phyloP scores from a whole-genome alignment of 2,888 invertebrate species.

The Panorpa germanica region DNA sequence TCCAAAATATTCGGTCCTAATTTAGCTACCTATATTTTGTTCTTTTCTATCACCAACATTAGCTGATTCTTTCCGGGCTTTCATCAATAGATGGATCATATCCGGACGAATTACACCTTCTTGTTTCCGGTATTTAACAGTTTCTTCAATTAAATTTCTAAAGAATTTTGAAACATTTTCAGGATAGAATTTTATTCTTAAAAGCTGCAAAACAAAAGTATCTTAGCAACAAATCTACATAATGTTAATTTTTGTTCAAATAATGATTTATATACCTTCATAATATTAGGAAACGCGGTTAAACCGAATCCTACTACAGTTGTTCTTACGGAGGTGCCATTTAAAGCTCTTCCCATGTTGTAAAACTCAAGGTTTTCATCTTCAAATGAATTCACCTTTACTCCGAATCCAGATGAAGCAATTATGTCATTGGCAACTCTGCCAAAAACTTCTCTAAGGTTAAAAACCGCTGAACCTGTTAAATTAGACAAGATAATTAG shows the following conservation, averaged over 20 bases:
- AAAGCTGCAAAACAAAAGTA: slow-evolving; percentile 2
- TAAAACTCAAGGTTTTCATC: slow-evolving; percentile 5
- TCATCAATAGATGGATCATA: slow-evolving; percentile 6
- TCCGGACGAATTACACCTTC: slow-evolving; percentile 3
- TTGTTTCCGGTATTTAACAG: neutral
- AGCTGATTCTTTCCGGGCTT: neutral
- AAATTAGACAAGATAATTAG: too few relatives aligned
- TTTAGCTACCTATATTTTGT: neutral
- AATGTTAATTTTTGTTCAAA: too few relatives aligned
- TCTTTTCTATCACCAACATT: slow-evolving; percentile 1
- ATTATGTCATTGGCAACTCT: slow-evolving; percentile 3
- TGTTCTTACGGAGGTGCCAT: too few relatives aligned
- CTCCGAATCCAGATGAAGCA: slow-evolving; percentile 6
- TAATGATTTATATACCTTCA: too few relatives aligned
- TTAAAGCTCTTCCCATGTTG: too few relatives aligned
- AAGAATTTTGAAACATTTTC: slow-evolving; percentile 1
- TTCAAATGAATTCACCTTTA: slow-evolving; percentile 5
- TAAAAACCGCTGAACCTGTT: neutral
- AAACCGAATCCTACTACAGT: too few relatives aligned
- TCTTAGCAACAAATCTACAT: neutral
- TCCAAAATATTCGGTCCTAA: too few relatives aligned
- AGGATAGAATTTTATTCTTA: slow-evolving; percentile 4
- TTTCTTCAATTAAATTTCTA: slow-evolving; percentile 2
- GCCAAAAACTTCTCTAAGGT: slow-evolving; percentile 2
- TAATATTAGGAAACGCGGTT: too few relatives aligned